A percentile compares a stretch with the other conserved stretches of the same genome.
Conservation (phyloP, 2,113 vertebrate genomes). For the Xenus cinereus region DNA sequence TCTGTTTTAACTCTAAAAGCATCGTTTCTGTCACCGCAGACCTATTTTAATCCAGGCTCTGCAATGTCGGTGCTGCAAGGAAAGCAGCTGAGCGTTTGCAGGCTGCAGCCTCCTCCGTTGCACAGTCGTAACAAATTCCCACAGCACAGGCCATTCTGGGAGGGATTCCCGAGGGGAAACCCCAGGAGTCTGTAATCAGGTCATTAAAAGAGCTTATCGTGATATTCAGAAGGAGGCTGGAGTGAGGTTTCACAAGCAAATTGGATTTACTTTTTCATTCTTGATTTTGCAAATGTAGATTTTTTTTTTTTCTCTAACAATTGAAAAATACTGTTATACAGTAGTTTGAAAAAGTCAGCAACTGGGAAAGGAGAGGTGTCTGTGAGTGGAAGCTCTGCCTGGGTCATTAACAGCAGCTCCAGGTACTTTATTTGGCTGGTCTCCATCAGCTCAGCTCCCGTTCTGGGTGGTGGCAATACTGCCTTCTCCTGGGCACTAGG, state of each 20-base stretch:
- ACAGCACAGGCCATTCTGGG: not conserved
- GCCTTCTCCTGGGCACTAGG: not conserved
- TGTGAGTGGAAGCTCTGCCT: not conserved
- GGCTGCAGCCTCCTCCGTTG: not conserved
- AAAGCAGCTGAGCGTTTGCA: not conserved
- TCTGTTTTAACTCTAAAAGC: not conserved
- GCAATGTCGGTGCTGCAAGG: not conserved
- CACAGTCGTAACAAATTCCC: not conserved
- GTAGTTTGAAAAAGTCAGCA: not conserved
- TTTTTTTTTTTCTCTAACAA: not conserved
- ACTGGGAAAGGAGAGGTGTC: not conserved
- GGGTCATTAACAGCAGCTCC: fast-evolving
- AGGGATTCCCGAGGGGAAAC: not conserved
- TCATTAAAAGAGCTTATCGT: not conserved
- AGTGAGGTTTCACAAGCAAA: not conserved
- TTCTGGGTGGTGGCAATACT: not conserved
- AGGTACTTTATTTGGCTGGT: not conserved
- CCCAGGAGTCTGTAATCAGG: not conserved
- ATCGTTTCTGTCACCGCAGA: not conserved
- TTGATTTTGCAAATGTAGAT: not conserved
- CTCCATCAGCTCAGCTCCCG: not conserved
- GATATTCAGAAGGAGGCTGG: not conserved
- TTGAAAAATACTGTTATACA: not conserved
- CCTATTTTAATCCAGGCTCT: not conserved
- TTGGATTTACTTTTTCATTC: not conserved